These are phyloP conservation scores for Percina caprodes DNA, from an alignment of 2,113 vertebrate species.

Conservation along the genomic window DNA sequence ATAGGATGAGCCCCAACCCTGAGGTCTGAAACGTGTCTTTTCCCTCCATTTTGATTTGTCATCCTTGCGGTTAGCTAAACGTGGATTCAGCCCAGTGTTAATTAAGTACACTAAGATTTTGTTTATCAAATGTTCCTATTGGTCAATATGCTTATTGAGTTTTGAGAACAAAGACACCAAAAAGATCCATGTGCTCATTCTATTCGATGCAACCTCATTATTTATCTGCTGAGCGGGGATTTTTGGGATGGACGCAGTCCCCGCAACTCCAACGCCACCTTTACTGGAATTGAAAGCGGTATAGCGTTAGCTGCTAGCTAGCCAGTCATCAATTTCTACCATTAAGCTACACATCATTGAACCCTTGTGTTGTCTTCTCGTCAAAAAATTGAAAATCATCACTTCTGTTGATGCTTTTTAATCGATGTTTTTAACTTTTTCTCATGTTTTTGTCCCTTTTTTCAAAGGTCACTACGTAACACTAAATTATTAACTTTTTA, in stretches of 20 bases:
- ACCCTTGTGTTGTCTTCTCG: no score
- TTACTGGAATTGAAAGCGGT: not conserved
- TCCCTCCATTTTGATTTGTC: constrained; percentile 42
- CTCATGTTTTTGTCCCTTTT: no score
- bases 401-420: no score
- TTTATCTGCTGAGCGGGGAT: not conserved
- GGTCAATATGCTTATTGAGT: not conserved
- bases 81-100: constrained; percentile 16
- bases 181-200: not conserved
- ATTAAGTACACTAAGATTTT: not conserved
- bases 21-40: not conserved
- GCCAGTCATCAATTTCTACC: no score
- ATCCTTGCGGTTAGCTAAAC: constrained; percentile 7
- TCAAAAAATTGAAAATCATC: no score
- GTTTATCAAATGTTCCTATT: not conserved
- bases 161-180: constrained; percentile 39
- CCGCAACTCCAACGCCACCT: not conserved
- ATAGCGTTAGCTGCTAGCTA: not conserved
- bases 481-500: no score
- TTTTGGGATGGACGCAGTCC: not conserved
- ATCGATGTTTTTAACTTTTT: no score
- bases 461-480: no score
- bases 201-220: not conserved
- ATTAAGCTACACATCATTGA: not conserved
- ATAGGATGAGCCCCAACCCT: not conserved